phyloP scores from a whole-genome alignment of 2,797 vertebrate species.

The Leptatherina wallacei region DNA sequence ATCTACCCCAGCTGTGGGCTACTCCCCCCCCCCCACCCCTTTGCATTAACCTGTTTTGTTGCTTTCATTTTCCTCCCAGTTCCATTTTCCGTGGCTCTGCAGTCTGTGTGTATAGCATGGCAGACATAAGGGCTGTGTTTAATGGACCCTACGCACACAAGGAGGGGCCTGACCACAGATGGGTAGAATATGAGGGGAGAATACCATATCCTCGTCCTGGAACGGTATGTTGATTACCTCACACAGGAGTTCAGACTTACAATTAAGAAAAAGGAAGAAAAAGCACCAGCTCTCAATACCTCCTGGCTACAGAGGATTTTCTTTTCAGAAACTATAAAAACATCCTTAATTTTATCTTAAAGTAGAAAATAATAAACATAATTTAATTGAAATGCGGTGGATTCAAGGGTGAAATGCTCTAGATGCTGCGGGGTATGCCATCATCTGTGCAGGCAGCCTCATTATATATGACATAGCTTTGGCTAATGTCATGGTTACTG shows the following conservation, averaged over 20 bases:
- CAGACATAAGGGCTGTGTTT: constrained; percentile 93
- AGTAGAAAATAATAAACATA: constrained; percentile 57
- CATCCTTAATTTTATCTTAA: constrained; percentile 10
- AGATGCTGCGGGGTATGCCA: constrained; percentile 34
- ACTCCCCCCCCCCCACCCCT: background rate
- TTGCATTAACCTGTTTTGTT: constrained; percentile 6
- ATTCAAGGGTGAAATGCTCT: constrained; percentile 40
- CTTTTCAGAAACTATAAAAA: constrained; percentile 9
- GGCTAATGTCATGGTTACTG: constrained; percentile 21
- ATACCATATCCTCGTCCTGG: constrained; percentile 97
- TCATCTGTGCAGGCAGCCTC: constrained; percentile 37
- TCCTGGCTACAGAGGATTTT: constrained; percentile 8
- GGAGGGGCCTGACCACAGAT: constrained; percentile 94
- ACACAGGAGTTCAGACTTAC: background rate
- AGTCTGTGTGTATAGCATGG: constrained; percentile 97
- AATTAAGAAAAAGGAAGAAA: background rate
- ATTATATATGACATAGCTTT: constrained; percentile 26
- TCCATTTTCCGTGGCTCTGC: constrained; percentile 97
- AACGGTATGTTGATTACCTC: constrained; percentile 84
- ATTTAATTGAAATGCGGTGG: constrained; percentile 18
- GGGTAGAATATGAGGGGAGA: constrained; percentile 95
- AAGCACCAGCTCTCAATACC: background rate
- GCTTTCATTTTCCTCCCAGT: constrained; percentile 73
- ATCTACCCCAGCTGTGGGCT: background rate
- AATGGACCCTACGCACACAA: constrained; percentile 98